Evolutionary conservation across 2,113 vertebrate species (phyloP), one percentile per base, ranked within the genome.

Genomic region (Sterrhoptilus dennistouni): DNA sequence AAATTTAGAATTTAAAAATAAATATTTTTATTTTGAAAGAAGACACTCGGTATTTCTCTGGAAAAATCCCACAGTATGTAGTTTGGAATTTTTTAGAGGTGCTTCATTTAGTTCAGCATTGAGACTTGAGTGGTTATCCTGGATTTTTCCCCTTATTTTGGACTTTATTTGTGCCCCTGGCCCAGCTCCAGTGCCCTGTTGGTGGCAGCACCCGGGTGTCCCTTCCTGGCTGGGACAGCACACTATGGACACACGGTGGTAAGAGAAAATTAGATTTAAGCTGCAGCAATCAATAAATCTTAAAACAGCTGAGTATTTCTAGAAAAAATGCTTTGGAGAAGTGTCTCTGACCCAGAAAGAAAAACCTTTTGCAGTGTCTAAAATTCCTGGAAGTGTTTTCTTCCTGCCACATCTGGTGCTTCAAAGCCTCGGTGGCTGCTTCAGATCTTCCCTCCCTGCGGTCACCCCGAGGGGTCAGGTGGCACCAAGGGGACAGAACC

Each of bases 211-310:
- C 29, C 65, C 2, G 4, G 40, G 28, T 56, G 61, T 42, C 78
- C 80, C 79, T 28, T 44, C 74, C 57, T 27, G 4, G 8, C 66
- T 52, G 60, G 69, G 56, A 6, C 47, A 42, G 69, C 31, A 15
- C 50, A 15, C 19, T 12, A 7, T 1, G 0, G 38, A 27, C 52
- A 24, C 28, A 0, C 22, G 36, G 31, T 9, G 42, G 16, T 28
- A 54, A 54, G 33, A 76, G 53, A 90, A 93, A 88, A 93, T 85
- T 17, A 75, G 38, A 85, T 80, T 52, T 72, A 64, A 90, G 49
- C 63, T 44, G 49, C 8, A 24, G 0, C 49, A 52, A 53, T 47
- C 93, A 71, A 76, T 92, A 90, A 54, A 68, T 35, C 60, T 75
- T 40, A 60, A 79, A 88, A 24, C 45, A 65, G 36, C 12, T 5